phyloP scores from a whole-genome alignment of 2,797 vertebrate species.

The Hypotaenidia philippensis region DNA sequence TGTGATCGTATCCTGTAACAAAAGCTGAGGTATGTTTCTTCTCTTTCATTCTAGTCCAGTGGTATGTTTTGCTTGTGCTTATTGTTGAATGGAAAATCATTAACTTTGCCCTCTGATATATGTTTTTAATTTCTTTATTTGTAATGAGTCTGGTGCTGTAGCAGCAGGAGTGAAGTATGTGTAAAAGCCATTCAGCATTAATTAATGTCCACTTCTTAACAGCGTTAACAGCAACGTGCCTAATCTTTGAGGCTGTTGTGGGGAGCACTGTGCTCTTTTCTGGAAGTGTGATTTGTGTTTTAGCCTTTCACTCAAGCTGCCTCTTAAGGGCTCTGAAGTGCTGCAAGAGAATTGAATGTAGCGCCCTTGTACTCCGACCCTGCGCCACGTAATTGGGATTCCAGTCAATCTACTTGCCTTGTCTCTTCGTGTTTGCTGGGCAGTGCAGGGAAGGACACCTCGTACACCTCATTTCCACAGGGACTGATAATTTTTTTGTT shows the following conservation, averaged over 20 bases:
- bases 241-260: conserved; percentile 2
- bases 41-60: neutral
- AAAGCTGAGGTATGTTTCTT: neutral
- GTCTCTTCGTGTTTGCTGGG: conserved; percentile 14
- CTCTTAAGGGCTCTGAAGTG: neutral
- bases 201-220: conserved; percentile 61
- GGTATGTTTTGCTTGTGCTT: neutral
- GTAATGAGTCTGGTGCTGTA: conserved; percentile 54
- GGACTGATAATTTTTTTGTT: conserved; percentile 24
- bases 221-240: neutral
- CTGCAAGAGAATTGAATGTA: neutral
- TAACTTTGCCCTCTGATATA: conserved; percentile 62
- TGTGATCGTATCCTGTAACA: conserved; percentile 26
- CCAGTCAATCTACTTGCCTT: neutral
- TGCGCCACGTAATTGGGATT: neutral
- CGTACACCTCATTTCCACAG: conserved; percentile 12
- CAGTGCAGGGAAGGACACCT: neutral
- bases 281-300: conserved; percentile 41
- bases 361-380: neutral
- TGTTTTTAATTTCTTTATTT: conserved; percentile 62
- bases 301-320: neutral
- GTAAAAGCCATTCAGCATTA: conserved; percentile 24
- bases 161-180: conserved; percentile 36
- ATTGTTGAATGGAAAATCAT: neutral
- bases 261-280: conserved; percentile 15